These are phyloP conservation scores for Drosophila lacertosa DNA, from an alignment of 1,140 invertebrate species.

Conservation along the genomic window DNA sequence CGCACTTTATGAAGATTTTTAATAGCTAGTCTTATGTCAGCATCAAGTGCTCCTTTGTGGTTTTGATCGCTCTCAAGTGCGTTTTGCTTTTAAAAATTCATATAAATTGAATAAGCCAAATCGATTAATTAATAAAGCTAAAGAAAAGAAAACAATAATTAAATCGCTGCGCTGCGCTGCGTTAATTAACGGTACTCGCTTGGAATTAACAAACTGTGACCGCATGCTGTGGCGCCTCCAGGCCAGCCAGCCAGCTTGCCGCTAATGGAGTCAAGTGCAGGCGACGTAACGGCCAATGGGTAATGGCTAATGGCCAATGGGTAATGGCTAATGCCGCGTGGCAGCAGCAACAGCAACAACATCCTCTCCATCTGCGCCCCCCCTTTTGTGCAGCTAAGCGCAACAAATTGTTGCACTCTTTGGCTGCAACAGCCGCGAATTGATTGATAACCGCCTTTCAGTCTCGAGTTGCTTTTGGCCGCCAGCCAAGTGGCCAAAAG, in stretches of 20 bases:
- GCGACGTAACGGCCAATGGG: slow-evolving; percentile 38
- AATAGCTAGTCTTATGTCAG: slow-evolving; percentile 12
- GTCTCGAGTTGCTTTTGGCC: slow-evolving; percentile 59
- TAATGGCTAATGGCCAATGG: slow-evolving; percentile 37
- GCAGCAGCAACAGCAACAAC: slow-evolving; percentile 4
- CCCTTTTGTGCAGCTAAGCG: slow-evolving; percentile 39
- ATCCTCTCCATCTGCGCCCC: not conserved
- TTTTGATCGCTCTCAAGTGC: slow-evolving; percentile 49
- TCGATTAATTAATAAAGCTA: slow-evolving; percentile 53
- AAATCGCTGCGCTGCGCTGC: slow-evolving; percentile 53
- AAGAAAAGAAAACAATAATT: slow-evolving; percentile 45
- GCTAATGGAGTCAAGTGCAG: slow-evolving; percentile 76
- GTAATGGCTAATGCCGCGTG: slow-evolving; percentile 33
- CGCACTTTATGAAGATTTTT: not conserved
- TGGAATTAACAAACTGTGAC: slow-evolving; percentile 73
- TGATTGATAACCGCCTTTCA: slow-evolving; percentile 74
- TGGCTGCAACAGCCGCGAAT: slow-evolving; percentile 29
- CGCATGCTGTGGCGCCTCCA: slow-evolving; percentile 53
- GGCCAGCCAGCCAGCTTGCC: slow-evolving; percentile 12
- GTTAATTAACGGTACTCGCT: slow-evolving; percentile 66
- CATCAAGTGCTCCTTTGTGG: slow-evolving; percentile 18
- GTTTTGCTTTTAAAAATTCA: slow-evolving; percentile 52
- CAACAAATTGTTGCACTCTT: slow-evolving; percentile 66
- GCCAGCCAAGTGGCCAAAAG: slow-evolving; percentile 53
- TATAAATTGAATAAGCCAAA: slow-evolving; percentile 18